Evolutionary conservation across 2,113 vertebrate species (phyloP).

Genomic region (Taurulus bubalis): DNA sequence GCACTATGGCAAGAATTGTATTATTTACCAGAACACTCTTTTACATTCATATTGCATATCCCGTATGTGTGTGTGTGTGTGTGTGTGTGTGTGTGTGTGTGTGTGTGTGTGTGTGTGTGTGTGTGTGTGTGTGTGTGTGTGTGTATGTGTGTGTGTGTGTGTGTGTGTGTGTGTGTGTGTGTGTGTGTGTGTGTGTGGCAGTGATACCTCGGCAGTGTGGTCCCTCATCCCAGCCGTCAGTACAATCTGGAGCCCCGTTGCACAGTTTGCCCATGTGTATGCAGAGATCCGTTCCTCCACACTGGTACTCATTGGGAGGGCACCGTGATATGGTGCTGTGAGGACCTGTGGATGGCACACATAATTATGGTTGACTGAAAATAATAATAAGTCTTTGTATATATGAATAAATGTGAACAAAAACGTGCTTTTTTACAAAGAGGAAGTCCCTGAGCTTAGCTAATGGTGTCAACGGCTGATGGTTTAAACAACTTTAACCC

Average conservation of each 20-base stretch:
- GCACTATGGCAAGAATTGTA: background rate
- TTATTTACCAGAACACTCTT: background rate
- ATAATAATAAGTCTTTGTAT: background rate
- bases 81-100: background rate
- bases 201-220: slow-evolving; percentile 91
- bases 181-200: background rate
- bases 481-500: too few relatives aligned
- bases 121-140: background rate
- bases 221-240: slow-evolving; percentile 93
- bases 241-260: slow-evolving; percentile 90
- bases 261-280: slow-evolving; percentile 94
- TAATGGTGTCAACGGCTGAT: too few relatives aligned
- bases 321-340: slow-evolving; percentile 91
- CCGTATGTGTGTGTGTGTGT: background rate
- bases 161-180: background rate
- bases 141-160: background rate
- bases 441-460: too few relatives aligned
- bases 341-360: slow-evolving; percentile 85
- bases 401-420: background rate
- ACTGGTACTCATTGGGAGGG: slow-evolving; percentile 94
- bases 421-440: too few relatives aligned
- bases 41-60: background rate
- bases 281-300: slow-evolving; percentile 93
- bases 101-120: background rate
- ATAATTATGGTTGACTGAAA: background rate